Conservation (phyloP, 2,888 invertebrate species). For the Stenichneumon culpator region DNA sequence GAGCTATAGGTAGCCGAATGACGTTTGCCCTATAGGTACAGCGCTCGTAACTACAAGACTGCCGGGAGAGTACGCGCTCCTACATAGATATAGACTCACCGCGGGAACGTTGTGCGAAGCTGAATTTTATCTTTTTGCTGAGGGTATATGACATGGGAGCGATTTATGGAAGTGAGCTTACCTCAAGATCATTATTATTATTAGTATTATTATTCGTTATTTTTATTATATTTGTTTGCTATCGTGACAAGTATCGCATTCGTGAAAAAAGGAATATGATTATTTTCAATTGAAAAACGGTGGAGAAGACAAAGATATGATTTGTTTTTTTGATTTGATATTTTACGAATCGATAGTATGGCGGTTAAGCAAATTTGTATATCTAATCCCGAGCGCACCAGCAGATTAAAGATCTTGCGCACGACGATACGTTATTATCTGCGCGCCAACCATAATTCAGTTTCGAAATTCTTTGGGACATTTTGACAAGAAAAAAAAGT, state of each 20-base stretch:
- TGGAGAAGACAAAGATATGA: no score
- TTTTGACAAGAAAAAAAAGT: constrained; percentile 19
- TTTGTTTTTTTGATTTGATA: no score
- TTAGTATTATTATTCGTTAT: background rate
- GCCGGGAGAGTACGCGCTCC: constrained; percentile 24
- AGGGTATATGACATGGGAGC: constrained; percentile 1
- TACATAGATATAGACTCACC: constrained; percentile 20
- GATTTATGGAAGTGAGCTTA: constrained; percentile 58
- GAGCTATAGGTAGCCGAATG: constrained; percentile 28
- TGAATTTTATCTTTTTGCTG: constrained; percentile 47
- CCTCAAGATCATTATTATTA: background rate
- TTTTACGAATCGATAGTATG: background rate
- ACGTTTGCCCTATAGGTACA: constrained; percentile 47
- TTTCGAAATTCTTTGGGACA: background rate
- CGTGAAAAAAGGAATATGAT: background rate
- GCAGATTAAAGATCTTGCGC: background rate
- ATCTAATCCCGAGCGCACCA: background rate
- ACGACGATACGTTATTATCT: background rate
- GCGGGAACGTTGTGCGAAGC: constrained; percentile 47
- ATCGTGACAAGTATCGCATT: background rate
- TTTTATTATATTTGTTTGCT: background rate
- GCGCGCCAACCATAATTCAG: background rate
- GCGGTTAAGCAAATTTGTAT: background rate
- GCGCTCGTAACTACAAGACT: constrained; percentile 40
- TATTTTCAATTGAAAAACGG: background rate